Base-by-base conservation (phyloP, 2,113 vertebrate genomes). In the Aythya baeri region DNA sequence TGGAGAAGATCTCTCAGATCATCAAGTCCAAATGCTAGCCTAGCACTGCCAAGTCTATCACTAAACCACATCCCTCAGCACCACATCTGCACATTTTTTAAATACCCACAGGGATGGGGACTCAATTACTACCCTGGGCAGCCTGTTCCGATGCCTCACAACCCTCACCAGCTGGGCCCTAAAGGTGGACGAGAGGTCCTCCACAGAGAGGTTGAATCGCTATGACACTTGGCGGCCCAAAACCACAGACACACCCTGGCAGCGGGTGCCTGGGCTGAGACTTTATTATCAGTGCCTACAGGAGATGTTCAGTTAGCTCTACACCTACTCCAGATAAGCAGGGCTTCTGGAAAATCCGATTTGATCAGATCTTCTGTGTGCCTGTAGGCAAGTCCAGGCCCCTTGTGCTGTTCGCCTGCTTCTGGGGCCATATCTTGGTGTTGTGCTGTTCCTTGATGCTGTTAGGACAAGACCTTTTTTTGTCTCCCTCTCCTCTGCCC, bases 321-420 rank as follows among this genome's bases (percentile, higher is more conserved):
- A 34, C 26, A 58, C 18, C 67, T 66, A 67, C 57, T 75, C 27
- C 52, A 44, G 26, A 66, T 61, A 32, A 71, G 8, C 50, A 63
- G 71, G 72, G 52, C 57, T 78, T 27, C 57, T 71, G 65, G 31
- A 41, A 91, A 75, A 17, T 32, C n/a, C 46, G 32, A 43, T 74
- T 49, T 54, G 13, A 21, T 52, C 17, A 41, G 17, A 26, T 43
- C 29, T 93, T 75, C 7, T 27, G 11, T 1, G 22, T 44, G 32
- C 25, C 43, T 81, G 16, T 4, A 25, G 67, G 31, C 0, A 5
- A 77, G 27, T 7, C 9, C 0, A 5, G 26, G 65, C 2, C 11
- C 9, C 21, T 59, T 6, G 10, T 46, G 31, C 49, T 50, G 13
- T 50, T 66, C 44, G 15, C 54, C 62, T 27, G 41, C 21, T 2